Evolutionary conservation across 2,113 vertebrate species (phyloP), one percentile per base, ranked within the genome.

Genomic region (Osmerus mordax): DNA sequence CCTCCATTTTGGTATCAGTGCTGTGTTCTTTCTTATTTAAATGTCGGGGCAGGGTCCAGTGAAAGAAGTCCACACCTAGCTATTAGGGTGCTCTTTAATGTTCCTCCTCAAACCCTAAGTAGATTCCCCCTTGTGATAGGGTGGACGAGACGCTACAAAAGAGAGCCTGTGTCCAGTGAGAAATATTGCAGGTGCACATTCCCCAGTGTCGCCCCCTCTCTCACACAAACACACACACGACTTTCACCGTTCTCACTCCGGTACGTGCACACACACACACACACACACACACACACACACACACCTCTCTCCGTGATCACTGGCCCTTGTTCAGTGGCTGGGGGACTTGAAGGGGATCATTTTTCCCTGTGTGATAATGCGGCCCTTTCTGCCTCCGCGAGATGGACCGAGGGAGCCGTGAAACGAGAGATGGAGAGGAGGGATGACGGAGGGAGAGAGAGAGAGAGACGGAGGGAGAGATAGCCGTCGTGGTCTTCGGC

Each of bases 161-260:
- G 87, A 86, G 75, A 75, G 80, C 86, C 82, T 89, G 85, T 91
- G 84, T 87, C 88, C 82, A 86, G 85, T 81, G 78, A 87, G 85
- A 89, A 82, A 83, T 83, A 85, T 82, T 87, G 84, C 88, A 91
- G 88, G 89, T 91, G 88, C 89, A 80, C 87, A 87, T 89, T 89
- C 87, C 87, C 84, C 68, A 75, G 75, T 29, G 75, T 73, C 72
- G 47, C 56, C 16, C 29, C 3, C 32, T 51, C 55, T 11, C 56
- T 36, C 75, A 51, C 73, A 59, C 55, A 61, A 60, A 69, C 69
- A 52, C 61, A 29, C 53, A 66, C 7, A 7, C 62, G 63, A 13
- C 19, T 8, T 6, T 9, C 16, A 29, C 36, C 36, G 47, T n/a
- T 19, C n/a, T 47, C 64, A 47, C 36, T n/a, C n/a, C 32, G 29